A percentile compares a stretch with the other conserved stretches of the same genome.
These are phyloP conservation scores for Chanos chanos DNA, from an alignment of 2,797 vertebrate genomes.

Conservation along the genomic window DNA sequence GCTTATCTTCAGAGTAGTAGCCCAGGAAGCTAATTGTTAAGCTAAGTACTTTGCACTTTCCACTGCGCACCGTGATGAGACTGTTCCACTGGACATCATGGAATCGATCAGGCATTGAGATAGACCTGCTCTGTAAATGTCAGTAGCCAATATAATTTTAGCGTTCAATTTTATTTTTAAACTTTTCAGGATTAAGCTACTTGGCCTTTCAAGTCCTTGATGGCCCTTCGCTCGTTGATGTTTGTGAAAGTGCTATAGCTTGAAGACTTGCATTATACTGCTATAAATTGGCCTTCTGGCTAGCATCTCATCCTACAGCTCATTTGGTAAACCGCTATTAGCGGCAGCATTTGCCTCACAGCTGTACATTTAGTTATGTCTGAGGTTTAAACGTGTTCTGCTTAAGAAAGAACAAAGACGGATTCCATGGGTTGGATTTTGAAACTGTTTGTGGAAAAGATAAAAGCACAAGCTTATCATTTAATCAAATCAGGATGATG, in stretches of 20 bases:
- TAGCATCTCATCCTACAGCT: too few species aligned
- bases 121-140: neutral
- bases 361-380: too few species aligned
- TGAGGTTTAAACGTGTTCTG: too few species aligned
- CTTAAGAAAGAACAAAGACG: too few species aligned
- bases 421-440: constrained; percentile 12
- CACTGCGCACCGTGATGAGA: neutral
- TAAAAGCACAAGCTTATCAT: too few species aligned
- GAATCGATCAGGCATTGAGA: neutral
- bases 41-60: constrained; percentile 14
- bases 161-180: neutral
- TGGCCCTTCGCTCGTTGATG: too few species aligned
- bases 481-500: constrained; percentile 17
- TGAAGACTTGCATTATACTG: too few species aligned
- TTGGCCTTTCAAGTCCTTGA: too few species aligned
- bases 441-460: constrained; percentile 3
- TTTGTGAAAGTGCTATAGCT: neutral
- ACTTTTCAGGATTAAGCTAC: too few species aligned
- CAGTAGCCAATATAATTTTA: neutral
- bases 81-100: neutral
- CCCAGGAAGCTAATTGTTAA: constrained; percentile 30
- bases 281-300: too few species aligned
- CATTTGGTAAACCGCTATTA: too few species aligned
- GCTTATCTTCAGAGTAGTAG: constrained; percentile 1
- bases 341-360: too few species aligned